phyloP scores from a whole-genome alignment of 30 jellyfish, hydroid and myxozoan species.

The Cassiopea andromeda region DNA sequence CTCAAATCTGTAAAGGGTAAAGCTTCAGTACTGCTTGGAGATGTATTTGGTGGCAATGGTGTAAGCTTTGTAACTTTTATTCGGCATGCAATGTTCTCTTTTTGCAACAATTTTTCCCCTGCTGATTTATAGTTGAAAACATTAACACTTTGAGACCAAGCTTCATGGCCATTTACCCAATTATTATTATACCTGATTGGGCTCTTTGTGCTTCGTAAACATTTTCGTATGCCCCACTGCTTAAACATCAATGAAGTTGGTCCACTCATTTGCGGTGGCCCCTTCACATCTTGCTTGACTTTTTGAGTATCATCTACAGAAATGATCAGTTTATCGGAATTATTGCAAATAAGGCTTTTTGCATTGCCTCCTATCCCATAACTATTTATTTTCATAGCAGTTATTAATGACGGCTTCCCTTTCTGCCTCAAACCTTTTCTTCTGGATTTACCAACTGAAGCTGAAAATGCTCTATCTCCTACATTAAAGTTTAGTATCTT shows the following conservation, averaged over 20 bases:
- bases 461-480: not conserved
- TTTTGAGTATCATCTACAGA: not conserved
- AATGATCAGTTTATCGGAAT: not conserved
- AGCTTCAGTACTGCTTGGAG: not conserved
- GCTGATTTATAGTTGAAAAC: not conserved
- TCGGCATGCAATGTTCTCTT: not conserved
- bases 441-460: not conserved
- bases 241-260: not conserved
- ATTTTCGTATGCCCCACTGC: slow-evolving; percentile 6
- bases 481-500: no score
- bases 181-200: not conserved
- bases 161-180: not conserved
- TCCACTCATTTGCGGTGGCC: not conserved
- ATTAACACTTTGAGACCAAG: not conserved
- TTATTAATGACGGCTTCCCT: not conserved
- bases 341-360: not conserved
- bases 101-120: not conserved
- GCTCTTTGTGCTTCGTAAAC: not conserved
- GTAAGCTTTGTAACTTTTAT: not conserved
- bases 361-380: not conserved
- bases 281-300: not conserved
- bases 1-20: not conserved
- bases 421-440: not conserved
- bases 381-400: not conserved
- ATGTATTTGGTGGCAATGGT: slow-evolving; percentile 25